A percentile compares a stretch with the other conserved stretches of the same genome.
These are phyloP conservation scores for Drosophila jambulina DNA, from an alignment of 1,140 invertebrate species.

Conservation along the genomic window DNA sequence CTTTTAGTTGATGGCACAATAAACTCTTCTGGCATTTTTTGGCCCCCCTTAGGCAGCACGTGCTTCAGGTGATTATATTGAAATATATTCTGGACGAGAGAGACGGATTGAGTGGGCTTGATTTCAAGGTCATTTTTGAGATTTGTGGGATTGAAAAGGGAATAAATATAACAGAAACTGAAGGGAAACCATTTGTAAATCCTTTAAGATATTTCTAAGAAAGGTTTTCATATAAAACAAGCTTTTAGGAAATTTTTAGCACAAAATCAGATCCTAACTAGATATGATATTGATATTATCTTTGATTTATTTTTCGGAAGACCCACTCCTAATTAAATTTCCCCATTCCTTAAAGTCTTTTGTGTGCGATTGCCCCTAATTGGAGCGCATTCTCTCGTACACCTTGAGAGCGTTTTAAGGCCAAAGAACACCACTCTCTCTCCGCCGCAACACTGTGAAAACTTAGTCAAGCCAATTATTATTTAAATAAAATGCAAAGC, in stretches of 20 bases:
- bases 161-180: no score
- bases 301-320: conserved; percentile 27
- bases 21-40: conserved; percentile 77
- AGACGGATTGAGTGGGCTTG: conserved; percentile 25
- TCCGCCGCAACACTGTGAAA: conserved; percentile 1
- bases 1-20: conserved; percentile 83
- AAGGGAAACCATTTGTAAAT: neutral
- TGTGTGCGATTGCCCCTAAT: conserved; percentile 25
- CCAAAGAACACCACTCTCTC: conserved; percentile 8
- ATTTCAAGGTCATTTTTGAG: conserved; percentile 62
- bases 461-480: conserved; percentile 70
- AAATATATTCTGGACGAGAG: conserved; percentile 29
- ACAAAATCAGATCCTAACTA: neutral
- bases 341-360: conserved; percentile 12
- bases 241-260: no score
- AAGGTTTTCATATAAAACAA: no score
- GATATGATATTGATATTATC: neutral
- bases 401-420: conserved; percentile 28
- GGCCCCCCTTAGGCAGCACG: conserved; percentile 58
- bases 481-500: conserved; percentile 78
- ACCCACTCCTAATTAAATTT: conserved; percentile 29
- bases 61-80: conserved; percentile 55
- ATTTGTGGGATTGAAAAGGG: neutral
- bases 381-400: conserved; percentile 24
- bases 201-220: neutral